Conservation (phyloP, 2,113 vertebrate species). For the Hippocampus zosterae region DNA sequence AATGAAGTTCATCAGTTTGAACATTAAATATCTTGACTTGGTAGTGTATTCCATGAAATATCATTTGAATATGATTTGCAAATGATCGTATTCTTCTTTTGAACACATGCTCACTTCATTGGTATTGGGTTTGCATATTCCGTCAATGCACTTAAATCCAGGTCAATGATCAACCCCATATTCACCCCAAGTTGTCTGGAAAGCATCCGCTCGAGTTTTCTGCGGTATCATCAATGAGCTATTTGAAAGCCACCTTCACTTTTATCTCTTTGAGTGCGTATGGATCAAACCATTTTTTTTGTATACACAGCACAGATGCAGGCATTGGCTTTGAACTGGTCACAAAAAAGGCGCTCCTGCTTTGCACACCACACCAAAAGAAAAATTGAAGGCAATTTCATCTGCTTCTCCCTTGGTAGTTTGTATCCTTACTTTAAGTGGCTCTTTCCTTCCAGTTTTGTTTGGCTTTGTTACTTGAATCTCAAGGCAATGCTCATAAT, state of each 20-base stretch:
- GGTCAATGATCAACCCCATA: not conserved
- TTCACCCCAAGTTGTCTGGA: not conserved
- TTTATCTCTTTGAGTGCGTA: slow-evolving; percentile 30
- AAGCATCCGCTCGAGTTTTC: not conserved
- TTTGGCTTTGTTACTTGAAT: slow-evolving; percentile 42
- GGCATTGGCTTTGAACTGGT: slow-evolving; percentile 43
- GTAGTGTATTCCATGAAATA: too few species aligned
- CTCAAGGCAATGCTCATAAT: slow-evolving; percentile 28
- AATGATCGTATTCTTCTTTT: too few species aligned
- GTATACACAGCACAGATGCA: slow-evolving; percentile 31
- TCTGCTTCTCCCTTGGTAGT: slow-evolving; percentile 41
- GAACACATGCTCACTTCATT: too few species aligned
- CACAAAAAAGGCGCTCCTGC: slow-evolving; percentile 32
- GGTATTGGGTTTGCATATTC: not conserved
- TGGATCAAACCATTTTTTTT: slow-evolving; percentile 16
- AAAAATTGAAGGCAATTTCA: slow-evolving; percentile 52
- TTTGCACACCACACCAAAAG: slow-evolving; percentile 22
- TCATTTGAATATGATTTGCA: too few species aligned
- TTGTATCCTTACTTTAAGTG: slow-evolving; percentile 47
- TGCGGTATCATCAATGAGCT: not conserved
- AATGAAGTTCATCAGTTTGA: too few species aligned
- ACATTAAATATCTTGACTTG: too few species aligned
- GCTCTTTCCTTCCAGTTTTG: slow-evolving; percentile 16
- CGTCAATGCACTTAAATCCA: not conserved
- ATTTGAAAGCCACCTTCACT: slow-evolving; percentile 28